phyloP scores from a whole-genome alignment of 2,888 invertebrate genomes.

The Eristalis arbustorum region DNA sequence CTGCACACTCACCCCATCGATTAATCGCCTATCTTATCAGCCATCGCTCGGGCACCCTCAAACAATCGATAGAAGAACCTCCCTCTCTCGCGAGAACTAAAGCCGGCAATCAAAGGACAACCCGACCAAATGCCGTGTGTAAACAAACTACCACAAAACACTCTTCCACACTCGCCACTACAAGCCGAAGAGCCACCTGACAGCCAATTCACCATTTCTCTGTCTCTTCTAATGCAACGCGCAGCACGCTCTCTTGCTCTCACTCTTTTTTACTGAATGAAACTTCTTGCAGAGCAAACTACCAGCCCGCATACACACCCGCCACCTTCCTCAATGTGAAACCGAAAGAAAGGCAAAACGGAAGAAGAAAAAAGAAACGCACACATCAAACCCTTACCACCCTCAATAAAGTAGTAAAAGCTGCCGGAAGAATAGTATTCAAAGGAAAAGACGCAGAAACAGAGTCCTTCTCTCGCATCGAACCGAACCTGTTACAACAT shows the following conservation, averaged over 20 bases:
- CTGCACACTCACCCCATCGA: not conserved
- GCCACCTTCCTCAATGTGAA: not conserved
- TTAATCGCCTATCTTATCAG: slow-evolving; percentile 10
- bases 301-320: not conserved
- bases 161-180: not conserved
- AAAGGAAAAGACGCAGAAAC: slow-evolving; percentile 12
- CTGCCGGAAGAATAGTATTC: slow-evolving; percentile 47
- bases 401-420: slow-evolving; percentile 62
- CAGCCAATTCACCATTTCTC: not conserved
- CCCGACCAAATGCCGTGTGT: slow-evolving; percentile 16
- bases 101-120: slow-evolving; percentile 1
- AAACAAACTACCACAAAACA: slow-evolving; percentile 27
- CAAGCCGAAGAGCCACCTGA: not conserved
- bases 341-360: not conserved
- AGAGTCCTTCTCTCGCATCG: slow-evolving; percentile 9
- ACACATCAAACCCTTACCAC: slow-evolving; percentile 28
- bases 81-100: not conserved
- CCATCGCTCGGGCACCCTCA: not conserved
- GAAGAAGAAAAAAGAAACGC: not conserved
- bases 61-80: not conserved
- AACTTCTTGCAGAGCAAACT: slow-evolving; percentile 9
- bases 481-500: slow-evolving; percentile 42
- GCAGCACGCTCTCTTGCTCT: not conserved
- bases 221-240: slow-evolving; percentile 25
- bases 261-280: slow-evolving; percentile 63